Evolutionary conservation across 1,140 invertebrate genomes (phyloP).

Genomic region (Amphibalanus amphitrite): DNA sequence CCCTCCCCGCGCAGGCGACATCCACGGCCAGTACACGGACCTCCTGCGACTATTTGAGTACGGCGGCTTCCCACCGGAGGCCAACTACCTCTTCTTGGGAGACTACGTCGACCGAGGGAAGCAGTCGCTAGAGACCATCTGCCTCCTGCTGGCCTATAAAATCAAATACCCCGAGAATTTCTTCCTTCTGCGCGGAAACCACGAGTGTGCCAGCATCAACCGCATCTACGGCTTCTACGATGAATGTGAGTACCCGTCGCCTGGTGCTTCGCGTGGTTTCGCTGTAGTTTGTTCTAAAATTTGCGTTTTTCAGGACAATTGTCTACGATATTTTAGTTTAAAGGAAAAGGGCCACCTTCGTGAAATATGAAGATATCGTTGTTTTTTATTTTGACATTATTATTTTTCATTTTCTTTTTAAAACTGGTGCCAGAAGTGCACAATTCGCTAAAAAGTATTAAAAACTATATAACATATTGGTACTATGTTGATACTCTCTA

Average conservation of each 20-base stretch:
- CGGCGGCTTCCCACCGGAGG: constrained; percentile 99
- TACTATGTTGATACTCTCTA: no score
- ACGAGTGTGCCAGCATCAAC: constrained; percentile 46
- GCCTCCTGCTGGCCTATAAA: constrained; percentile 54
- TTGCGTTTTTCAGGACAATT: no score
- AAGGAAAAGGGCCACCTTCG: no score
- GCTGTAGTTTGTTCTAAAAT: no score
- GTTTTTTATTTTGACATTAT: no score
- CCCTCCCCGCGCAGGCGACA: constrained; percentile 44
- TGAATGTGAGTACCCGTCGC: constrained; percentile 38
- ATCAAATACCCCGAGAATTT: constrained; percentile 45
- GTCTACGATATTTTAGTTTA: no score
- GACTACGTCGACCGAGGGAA: constrained; percentile 84
- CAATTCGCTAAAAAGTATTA: no score
- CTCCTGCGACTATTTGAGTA: constrained; percentile 95
- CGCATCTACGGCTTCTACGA: constrained; percentile 28
- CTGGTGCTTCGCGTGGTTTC: no score
- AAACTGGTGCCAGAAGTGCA: no score
- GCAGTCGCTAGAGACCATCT: constrained; percentile 77
- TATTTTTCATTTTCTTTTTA: no score
- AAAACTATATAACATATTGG: no score
- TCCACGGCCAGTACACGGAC: constrained; percentile 98
- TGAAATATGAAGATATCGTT: no score
- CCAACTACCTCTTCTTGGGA: constrained; percentile 96
- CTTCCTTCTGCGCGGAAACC: constrained; percentile 45